Conservation (phyloP, 2,113 vertebrate species). For the Dinomys branickii region DNA sequence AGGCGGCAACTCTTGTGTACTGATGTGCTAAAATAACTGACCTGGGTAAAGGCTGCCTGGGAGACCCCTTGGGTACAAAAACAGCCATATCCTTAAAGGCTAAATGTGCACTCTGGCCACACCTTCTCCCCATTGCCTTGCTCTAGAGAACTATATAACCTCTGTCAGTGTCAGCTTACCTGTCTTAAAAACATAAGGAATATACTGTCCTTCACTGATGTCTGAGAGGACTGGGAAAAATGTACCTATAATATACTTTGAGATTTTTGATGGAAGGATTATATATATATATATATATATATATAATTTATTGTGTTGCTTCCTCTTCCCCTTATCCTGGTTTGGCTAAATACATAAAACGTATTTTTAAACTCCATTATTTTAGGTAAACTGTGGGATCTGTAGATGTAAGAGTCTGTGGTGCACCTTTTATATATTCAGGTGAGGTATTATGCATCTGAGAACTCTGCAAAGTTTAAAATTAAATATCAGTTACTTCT, state of each 20-base stretch:
- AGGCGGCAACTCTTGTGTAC: fast-evolving
- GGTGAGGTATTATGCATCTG: background rate
- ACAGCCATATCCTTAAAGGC: background rate
- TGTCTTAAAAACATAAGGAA: background rate
- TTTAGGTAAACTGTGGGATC: background rate
- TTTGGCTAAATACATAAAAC: background rate
- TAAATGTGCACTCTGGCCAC: background rate
- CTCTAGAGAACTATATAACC: background rate
- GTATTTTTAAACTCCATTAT: background rate
- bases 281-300: background rate
- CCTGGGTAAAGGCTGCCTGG: background rate
- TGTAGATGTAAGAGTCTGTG: background rate
- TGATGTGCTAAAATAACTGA: background rate
- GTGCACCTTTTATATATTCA: background rate
- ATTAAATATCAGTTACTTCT: background rate
- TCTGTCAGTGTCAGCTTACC: background rate
- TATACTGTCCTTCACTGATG: background rate
- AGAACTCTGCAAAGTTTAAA: background rate
- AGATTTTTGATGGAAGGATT: background rate
- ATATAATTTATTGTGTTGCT: background rate
- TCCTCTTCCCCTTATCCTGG: background rate
- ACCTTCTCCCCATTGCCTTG: background rate
- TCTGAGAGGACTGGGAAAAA: constrained; percentile 1
- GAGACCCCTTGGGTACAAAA: background rate
- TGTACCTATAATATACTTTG: background rate